Evolutionary conservation across 30 jellyfish, hydroid and myxozoan species (phyloP).

Genomic region (Euphysa ruthae): DNA sequence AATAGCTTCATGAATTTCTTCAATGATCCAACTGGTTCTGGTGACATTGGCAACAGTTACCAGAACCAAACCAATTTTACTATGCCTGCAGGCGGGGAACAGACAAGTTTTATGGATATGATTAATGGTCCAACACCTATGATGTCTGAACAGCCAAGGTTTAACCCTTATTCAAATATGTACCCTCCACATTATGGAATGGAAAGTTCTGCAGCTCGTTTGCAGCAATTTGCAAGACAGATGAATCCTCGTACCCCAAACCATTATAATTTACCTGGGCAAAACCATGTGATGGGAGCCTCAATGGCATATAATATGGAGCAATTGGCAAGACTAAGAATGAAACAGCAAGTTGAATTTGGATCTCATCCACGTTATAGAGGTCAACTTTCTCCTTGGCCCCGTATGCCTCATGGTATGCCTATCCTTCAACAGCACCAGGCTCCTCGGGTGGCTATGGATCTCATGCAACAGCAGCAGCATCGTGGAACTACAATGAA

Average conservation of each 20-base stretch:
- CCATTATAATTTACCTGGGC: slow-evolving; percentile 14
- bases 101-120: slow-evolving; percentile 38
- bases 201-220: slow-evolving; percentile 41
- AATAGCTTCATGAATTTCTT: slow-evolving; percentile 34
- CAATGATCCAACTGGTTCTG: slow-evolving; percentile 7
- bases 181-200: slow-evolving; percentile 3
- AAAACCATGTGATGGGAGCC: neutral
- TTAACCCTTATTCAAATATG: slow-evolving; percentile 12
- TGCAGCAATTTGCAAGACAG: slow-evolving; percentile 40
- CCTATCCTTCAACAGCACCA: slow-evolving; percentile 20
- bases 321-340: slow-evolving; percentile 24
- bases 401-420: slow-evolving; percentile 29
- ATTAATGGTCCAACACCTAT: slow-evolving; percentile 28
- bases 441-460: slow-evolving; percentile 4
- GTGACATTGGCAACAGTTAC: slow-evolving; percentile 11
- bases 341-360: slow-evolving; percentile 15
- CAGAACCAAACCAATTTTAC: slow-evolving; percentile 14
- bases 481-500: neutral
- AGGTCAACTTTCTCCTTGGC: slow-evolving; percentile 12
- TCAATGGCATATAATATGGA: slow-evolving; percentile 27
- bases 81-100: slow-evolving; percentile 7
- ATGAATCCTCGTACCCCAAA: slow-evolving; percentile 13
- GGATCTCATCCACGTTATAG: neutral
- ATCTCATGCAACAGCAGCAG: slow-evolving; percentile 6
- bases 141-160: slow-evolving; percentile 23